Conservation (phyloP, 2,888 invertebrate species). For the Amphipyra berbera region DNA sequence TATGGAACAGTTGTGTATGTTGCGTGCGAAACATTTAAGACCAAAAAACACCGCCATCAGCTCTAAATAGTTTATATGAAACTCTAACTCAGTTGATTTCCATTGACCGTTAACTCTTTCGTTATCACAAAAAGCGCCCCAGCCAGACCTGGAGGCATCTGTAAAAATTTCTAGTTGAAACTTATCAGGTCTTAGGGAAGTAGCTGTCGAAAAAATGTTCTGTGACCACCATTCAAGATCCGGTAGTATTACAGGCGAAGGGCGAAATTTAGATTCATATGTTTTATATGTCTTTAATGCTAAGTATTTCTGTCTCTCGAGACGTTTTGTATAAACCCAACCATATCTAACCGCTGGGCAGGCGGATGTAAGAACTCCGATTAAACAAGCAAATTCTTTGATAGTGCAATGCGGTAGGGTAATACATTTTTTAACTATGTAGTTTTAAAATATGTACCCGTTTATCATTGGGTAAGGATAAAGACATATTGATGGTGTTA, state of each 20-base stretch:
- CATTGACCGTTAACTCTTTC: conserved; percentile 1
- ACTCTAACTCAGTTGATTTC: not conserved
- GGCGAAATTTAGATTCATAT: conserved; percentile 22
- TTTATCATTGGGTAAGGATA: conserved; percentile 30
- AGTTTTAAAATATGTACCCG: conserved; percentile 10
- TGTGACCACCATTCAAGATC: conserved; percentile 34
- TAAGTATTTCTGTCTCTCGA: conserved; percentile 31
- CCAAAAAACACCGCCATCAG: conserved; percentile 3
- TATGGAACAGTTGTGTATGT: not conserved
- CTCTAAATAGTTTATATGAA: conserved; percentile 3
- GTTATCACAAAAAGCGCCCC: conserved; percentile 21
- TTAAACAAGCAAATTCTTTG: conserved; percentile 36
- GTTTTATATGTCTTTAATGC: conserved; percentile 12
- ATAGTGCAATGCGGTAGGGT: conserved; percentile 20
- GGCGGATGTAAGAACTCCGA: conserved; percentile 35
- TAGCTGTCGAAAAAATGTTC: conserved; percentile 16
- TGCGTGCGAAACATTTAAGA: not conserved
- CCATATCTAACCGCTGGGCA: conserved; percentile 45
- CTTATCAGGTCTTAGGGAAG: not conserved
- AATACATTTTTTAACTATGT: conserved; percentile 18
- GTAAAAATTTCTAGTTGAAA: conserved; percentile 23
- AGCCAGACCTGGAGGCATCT: conserved; percentile 28
- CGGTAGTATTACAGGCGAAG: conserved; percentile 2
- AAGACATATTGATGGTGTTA: conserved; percentile 15
- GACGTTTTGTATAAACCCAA: conserved; percentile 33